These are phyloP conservation scores for Pantherophis alleghaniensis DNA, from an alignment of 2,797 vertebrate genomes.

Conservation along the genomic window DNA sequence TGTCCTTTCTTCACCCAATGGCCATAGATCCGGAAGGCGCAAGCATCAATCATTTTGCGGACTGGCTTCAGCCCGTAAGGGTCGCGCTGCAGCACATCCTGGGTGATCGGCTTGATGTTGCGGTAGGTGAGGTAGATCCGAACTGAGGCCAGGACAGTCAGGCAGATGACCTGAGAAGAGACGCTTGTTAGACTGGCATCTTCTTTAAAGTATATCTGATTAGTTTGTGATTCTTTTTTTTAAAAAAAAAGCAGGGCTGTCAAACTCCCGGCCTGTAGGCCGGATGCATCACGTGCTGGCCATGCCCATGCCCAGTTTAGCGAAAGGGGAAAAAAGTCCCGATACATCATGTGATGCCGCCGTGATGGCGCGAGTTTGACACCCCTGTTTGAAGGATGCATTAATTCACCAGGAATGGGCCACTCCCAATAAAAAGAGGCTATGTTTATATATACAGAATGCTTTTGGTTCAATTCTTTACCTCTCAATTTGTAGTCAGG, in stretches of 20 bases:
- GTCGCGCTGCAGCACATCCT: conserved; percentile 87
- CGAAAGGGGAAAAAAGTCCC: too few relatives aligned
- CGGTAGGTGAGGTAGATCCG: conserved; percentile 95
- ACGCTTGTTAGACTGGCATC: neutral
- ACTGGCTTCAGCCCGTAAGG: conserved; percentile 91
- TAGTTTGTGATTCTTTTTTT: neutral
- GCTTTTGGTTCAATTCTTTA: neutral
- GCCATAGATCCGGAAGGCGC: conserved; percentile 94
- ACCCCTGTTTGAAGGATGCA: neutral
- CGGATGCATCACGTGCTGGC: too few relatives aligned
- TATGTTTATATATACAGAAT: neutral
- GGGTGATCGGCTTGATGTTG: conserved; percentile 86
- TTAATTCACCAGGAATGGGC: neutral
- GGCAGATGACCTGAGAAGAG: conserved; percentile 84
- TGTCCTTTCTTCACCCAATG: conserved; percentile 99
- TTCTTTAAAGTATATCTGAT: neutral
- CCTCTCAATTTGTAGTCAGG: neutral
- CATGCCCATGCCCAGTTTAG: too few relatives aligned
- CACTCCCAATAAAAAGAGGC: neutral
- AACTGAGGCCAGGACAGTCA: conserved; percentile 91
- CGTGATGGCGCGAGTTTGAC: too few relatives aligned
- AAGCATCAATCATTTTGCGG: conserved; percentile 92
- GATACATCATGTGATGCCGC: too few relatives aligned
- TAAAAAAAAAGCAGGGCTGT: too few relatives aligned
- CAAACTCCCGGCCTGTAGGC: too few relatives aligned